Conservation (phyloP, 2,888 invertebrate species). For the Sarcophaga subvicina region DNA sequence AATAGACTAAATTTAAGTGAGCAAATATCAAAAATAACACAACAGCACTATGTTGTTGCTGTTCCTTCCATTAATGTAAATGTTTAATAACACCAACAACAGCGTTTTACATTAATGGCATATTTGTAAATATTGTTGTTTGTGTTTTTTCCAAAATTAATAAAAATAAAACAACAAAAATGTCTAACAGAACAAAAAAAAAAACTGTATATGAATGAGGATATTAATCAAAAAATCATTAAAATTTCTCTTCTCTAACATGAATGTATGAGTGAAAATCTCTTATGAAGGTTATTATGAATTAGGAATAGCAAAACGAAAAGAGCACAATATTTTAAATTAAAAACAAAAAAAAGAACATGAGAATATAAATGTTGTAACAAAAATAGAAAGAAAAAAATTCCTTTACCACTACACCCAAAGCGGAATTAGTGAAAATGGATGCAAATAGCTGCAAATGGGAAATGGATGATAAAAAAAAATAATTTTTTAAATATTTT, state of each 20-base stretch:
- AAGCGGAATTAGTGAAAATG: no score
- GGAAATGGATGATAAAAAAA: no score
- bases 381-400: no score
- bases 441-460: no score
- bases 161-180: no score
- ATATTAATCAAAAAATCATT: conserved; percentile 38
- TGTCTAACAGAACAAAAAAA: no score
- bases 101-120: no score
- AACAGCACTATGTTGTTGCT: conserved; percentile 6
- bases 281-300: conserved; percentile 17
- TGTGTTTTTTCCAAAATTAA: no score
- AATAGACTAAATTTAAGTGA: not conserved
- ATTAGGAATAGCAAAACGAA: not conserved
- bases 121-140: no score
- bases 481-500: no score
- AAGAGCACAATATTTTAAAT: not conserved
- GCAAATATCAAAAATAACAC: conserved; percentile 1
- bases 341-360: not conserved
- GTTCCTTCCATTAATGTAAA: not conserved
- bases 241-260: not conserved
- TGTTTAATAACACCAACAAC: conserved; percentile 13
- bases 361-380: no score
- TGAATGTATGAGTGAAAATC: not conserved
- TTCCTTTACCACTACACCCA: no score
- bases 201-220: not conserved